A percentile compares a stretch with the other conserved stretches of the same genome.
Conservation (phyloP, 2,797 vertebrate genomes). For the Coccyzus lansbergi region DNA sequence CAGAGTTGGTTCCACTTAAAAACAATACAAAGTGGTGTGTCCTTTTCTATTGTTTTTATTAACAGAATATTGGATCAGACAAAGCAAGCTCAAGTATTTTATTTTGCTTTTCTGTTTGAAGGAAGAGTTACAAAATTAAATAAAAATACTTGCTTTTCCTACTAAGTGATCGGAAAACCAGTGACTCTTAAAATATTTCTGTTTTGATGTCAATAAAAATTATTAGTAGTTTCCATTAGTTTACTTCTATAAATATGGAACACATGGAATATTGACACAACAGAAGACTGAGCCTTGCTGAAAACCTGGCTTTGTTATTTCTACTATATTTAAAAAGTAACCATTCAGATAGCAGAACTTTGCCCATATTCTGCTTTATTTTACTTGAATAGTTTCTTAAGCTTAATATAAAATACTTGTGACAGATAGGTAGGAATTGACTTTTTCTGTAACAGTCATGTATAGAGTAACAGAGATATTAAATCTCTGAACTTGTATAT, state of each 20-base stretch:
- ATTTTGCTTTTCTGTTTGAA: conserved; percentile 42
- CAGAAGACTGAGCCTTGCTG: neutral
- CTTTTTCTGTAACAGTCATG: neutral
- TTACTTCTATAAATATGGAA: neutral
- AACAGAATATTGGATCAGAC: neutral
- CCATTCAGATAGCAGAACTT: neutral
- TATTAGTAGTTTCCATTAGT: neutral
- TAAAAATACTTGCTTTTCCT: neutral
- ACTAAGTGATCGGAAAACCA: conserved; percentile 5
- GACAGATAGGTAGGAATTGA: neutral
- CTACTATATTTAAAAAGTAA: conserved; percentile 6
- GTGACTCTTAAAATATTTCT: neutral
- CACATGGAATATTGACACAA: neutral
- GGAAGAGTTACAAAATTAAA: neutral
- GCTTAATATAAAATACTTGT: conserved; percentile 6
- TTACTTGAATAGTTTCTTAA: neutral
- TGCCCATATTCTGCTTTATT: neutral
- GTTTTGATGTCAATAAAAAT: neutral
- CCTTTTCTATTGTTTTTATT: neutral
- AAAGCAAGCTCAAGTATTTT: neutral
- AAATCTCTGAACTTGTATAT: conserved; percentile 62
- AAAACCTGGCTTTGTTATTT: neutral
- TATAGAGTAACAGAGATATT: conserved; percentile 34
- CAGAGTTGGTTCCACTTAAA: neutral
- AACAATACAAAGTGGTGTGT: neutral